phyloP scores from a whole-genome alignment of 2,113 vertebrate genomes.

The Apteryx owenii region DNA sequence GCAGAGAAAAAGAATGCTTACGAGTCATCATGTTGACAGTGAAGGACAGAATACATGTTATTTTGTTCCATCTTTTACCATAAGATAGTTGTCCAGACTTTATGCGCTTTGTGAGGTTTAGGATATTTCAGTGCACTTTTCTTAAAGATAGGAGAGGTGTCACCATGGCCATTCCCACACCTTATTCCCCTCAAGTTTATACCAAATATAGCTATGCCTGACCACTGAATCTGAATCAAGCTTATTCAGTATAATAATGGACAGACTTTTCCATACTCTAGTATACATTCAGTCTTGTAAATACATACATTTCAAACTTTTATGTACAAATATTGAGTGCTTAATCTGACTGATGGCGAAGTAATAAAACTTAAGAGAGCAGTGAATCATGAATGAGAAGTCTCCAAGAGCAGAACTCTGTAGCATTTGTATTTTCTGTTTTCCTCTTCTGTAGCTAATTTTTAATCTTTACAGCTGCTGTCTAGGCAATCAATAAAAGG shows the following conservation, averaged over 20 bases:
- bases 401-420: neutral
- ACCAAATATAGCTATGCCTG: neutral
- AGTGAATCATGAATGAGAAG: neutral
- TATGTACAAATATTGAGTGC: neutral
- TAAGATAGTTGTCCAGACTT: neutral
- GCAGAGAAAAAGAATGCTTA: neutral
- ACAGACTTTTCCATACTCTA: neutral
- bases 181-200: neutral
- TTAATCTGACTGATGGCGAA: neutral
- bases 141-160: neutral
- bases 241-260: neutral
- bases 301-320: neutral
- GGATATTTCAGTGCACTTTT: neutral
- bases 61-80: neutral
- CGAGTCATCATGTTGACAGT: constrained; percentile 43
- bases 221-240: neutral
- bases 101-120: neutral
- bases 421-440: neutral
- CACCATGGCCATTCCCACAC: neutral
- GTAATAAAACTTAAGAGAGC: neutral
- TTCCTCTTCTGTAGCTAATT: neutral
- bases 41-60: neutral
- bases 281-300: neutral
- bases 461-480: neutral
- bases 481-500: neutral